Percentiles rank a stretch among this genome's conserved stretches.
phyloP scores from a whole-genome alignment of 2,113 vertebrate species.

The Corvus hawaiiensis region DNA sequence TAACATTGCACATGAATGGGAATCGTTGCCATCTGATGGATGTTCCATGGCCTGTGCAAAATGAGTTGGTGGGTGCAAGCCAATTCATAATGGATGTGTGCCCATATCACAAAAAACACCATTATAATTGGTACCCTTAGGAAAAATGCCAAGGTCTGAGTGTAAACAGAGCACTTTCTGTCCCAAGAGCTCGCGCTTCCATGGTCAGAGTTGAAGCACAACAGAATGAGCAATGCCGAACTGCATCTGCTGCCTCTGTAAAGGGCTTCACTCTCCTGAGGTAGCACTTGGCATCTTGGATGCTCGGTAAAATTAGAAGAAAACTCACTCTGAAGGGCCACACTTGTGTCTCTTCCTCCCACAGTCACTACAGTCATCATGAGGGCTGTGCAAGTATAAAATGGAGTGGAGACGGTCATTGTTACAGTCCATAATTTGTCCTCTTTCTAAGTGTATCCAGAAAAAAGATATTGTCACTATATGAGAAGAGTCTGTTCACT shows the following conservation, averaged over 20 bases:
- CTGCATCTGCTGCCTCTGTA: constrained; percentile 10
- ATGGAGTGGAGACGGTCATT: accelerated
- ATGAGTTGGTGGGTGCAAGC: constrained; percentile 43
- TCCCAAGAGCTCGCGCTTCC: background rate
- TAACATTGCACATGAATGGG: background rate
- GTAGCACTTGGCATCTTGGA: background rate
- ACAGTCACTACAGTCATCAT: background rate
- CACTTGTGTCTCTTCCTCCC: background rate
- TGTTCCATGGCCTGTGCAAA: constrained; percentile 40
- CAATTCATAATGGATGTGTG: constrained; percentile 43
- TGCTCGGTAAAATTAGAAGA: background rate
- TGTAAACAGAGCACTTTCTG: constrained; percentile 41
- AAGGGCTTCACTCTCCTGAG: background rate
- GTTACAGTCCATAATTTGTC: background rate
- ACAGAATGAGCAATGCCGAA: background rate
- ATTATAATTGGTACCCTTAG: constrained; percentile 41
- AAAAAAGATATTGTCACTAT: background rate
- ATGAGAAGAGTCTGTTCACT: background rate
- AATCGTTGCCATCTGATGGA: constrained; percentile 18
- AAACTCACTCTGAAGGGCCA: background rate
- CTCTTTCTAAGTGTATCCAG: background rate
- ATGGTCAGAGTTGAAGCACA: background rate
- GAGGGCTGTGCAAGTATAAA: background rate
- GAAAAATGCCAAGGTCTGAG: constrained; percentile 31
- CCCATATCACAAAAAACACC: constrained; percentile 38